phyloP scores from a whole-genome alignment of 2,888 invertebrate species.

The Kryphioiulus occultus region DNA sequence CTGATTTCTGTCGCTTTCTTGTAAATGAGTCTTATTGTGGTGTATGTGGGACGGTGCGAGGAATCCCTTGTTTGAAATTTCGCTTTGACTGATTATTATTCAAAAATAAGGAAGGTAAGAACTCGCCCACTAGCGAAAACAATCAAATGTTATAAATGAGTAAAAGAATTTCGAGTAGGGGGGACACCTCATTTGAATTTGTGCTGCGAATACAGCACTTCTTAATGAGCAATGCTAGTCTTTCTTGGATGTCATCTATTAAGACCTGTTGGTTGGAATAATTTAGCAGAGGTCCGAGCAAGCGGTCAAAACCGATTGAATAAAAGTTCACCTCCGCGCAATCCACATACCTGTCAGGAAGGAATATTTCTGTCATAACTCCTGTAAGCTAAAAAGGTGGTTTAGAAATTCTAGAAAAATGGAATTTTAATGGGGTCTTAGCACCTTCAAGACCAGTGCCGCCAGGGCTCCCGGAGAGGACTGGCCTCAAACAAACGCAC shows the following conservation, averaged over 20 bases:
- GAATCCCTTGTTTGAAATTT: neutral
- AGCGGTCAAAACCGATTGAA: no score
- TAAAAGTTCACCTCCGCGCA: neutral
- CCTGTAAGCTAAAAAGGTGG: neutral
- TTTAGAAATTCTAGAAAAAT: neutral
- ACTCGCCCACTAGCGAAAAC: neutral
- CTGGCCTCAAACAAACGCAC: neutral
- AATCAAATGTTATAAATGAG: neutral
- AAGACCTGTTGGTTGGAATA: no score
- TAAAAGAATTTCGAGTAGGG: neutral
- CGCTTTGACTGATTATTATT: conserved; percentile 11
- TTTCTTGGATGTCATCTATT: no score
- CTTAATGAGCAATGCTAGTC: no score
- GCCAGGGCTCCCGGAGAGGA: neutral
- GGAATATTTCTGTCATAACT: neutral
- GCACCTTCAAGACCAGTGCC: neutral
- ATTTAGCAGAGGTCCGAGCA: no score
- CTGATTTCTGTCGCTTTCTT: neutral
- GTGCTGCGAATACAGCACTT: no score
- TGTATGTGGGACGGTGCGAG: neutral
- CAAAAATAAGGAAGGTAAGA: neutral
- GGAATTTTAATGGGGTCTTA: conserved; percentile 29
- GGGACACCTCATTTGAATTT: no score
- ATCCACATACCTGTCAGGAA: neutral
- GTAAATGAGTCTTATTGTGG: neutral